Evolutionary conservation across 2,888 invertebrate species (phyloP).

Genomic region (Sinelater perroti): DNA sequence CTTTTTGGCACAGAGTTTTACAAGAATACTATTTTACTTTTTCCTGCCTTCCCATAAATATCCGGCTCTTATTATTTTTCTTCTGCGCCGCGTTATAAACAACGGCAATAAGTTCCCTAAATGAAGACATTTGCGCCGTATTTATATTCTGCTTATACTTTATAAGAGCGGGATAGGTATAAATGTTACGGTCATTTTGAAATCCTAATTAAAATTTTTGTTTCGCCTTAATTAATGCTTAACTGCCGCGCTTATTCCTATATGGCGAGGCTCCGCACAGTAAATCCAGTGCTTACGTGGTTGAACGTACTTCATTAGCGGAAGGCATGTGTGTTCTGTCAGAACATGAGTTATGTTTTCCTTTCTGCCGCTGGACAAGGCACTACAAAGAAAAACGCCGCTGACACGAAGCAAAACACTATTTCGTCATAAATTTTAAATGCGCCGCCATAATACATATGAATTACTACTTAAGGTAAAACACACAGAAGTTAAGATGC

Average conservation of each 20-base stretch:
- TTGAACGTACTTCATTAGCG: slow-evolving; percentile 48
- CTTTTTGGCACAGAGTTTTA: slow-evolving; percentile 52
- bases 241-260: slow-evolving; percentile 19
- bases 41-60: slow-evolving; percentile 46
- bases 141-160: slow-evolving; percentile 38
- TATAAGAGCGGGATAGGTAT: slow-evolving; percentile 20
- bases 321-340: slow-evolving; percentile 57
- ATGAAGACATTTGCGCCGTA: slow-evolving; percentile 45
- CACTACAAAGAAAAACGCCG: slow-evolving; percentile 56
- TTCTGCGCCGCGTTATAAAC: slow-evolving; percentile 43
- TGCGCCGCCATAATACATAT: slow-evolving; percentile 46
- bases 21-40: slow-evolving; percentile 50
- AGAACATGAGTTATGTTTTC: slow-evolving; percentile 56
- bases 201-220: slow-evolving; percentile 32
- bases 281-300: slow-evolving; percentile 30
- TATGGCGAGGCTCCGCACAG: slow-evolving; percentile 25
- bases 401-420: slow-evolving; percentile 54
- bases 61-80: slow-evolving; percentile 47
- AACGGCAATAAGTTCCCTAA: slow-evolving; percentile 46
- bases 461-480: slow-evolving; percentile 42
- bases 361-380: slow-evolving; percentile 51
- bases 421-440: slow-evolving; percentile 54
- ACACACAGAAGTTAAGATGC: slow-evolving; percentile 32
- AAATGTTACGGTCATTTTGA: slow-evolving; percentile 14
- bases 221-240: slow-evolving; percentile 28